These are phyloP conservation scores for Lophius piscatorius DNA, from an alignment of 2,113 vertebrate species.

Conservation along the genomic window DNA sequence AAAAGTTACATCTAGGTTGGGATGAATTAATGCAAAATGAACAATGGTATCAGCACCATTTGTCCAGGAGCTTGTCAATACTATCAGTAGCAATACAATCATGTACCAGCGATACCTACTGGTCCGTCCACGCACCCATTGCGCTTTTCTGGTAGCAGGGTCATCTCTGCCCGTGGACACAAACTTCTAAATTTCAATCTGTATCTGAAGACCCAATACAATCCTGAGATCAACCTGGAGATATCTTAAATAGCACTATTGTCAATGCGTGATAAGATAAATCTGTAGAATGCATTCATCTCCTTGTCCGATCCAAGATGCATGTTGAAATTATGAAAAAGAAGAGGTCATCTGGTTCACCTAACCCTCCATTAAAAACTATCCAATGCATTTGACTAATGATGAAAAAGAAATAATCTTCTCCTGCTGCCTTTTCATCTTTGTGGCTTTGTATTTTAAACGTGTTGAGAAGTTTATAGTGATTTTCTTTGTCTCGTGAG, in stretches of 20 bases:
- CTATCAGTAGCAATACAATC: no score
- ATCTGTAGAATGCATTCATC: neutral
- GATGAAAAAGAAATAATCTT: neutral
- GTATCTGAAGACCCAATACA: no score
- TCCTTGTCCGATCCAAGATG: neutral
- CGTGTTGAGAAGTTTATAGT: no score
- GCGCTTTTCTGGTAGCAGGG: no score
- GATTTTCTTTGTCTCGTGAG: neutral
- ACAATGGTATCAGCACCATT: no score
- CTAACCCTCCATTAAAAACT: neutral
- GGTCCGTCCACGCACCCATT: no score
- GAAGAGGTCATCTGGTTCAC: constrained; percentile 3
- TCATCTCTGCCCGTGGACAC: no score
- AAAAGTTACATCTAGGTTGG: no score
- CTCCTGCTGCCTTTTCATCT: neutral
- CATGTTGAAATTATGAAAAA: neutral
- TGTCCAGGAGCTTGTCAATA: no score
- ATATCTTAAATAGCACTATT: neutral
- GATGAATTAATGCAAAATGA: no score
- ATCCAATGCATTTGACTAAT: neutral
- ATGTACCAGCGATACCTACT: no score
- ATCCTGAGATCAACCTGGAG: neutral
- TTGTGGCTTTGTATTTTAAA: neutral
- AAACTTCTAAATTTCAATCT: no score
- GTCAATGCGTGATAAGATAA: neutral